Percentiles rank a stretch among this genome's conserved stretches.
Evolutionary conservation across 2,888 invertebrate species (phyloP).

Genomic region (Lumbricus terrestris): DNA sequence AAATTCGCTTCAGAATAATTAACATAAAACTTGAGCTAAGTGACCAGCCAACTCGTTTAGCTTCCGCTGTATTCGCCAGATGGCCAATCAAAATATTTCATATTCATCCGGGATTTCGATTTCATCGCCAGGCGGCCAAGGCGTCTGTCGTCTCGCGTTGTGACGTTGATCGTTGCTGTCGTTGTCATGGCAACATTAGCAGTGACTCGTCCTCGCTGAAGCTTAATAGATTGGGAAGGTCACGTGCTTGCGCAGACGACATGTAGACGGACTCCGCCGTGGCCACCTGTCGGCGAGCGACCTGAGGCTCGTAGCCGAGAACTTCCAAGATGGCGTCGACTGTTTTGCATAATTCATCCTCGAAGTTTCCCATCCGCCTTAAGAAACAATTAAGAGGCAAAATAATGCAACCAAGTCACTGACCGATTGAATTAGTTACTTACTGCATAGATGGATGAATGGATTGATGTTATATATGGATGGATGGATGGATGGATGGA

Average conservation of each 20-base stretch:
- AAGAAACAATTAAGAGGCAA: neutral
- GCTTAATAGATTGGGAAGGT: slow-evolving; percentile 4
- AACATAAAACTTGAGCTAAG: neutral
- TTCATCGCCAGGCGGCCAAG: neutral
- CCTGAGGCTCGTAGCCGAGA: slow-evolving; percentile 52
- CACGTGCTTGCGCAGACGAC: neutral
- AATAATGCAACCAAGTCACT: too few species aligned
- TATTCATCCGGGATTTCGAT: neutral
- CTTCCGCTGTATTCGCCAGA: neutral
- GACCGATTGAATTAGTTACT: too few species aligned
- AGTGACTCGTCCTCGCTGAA: neutral
- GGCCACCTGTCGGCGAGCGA: slow-evolving; percentile 19
- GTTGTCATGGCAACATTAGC: slow-evolving; percentile 13
- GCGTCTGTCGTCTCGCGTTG: neutral
- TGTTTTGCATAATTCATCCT: slow-evolving; percentile 52
- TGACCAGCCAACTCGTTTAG: neutral
- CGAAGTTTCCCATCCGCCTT: slow-evolving; percentile 57
- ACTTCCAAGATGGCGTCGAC: slow-evolving; percentile 55
- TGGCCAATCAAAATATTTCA: neutral
- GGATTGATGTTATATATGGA: too few species aligned
- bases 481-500: too few species aligned
- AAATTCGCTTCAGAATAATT: neutral
- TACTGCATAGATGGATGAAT: too few species aligned
- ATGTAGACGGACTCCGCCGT: neutral
- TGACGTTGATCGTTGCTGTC: neutral